phyloP scores from a whole-genome alignment of 2,888 invertebrate genomes.

The Sericinus montela region DNA sequence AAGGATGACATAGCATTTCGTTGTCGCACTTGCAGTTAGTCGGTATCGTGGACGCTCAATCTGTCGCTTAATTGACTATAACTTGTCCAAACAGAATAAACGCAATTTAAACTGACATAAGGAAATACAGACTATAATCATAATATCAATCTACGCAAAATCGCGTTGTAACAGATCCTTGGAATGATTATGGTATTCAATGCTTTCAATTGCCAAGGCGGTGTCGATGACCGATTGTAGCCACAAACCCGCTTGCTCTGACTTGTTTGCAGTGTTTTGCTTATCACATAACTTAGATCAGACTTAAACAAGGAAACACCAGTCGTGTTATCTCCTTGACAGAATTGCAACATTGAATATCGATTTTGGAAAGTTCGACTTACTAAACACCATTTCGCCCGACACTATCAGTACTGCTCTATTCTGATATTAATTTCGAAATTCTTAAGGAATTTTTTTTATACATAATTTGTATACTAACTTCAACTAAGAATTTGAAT shows the following conservation, averaged over 20 bases:
- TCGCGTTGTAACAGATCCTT: slow-evolving; percentile 9
- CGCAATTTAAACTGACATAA: slow-evolving; percentile 17
- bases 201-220: slow-evolving; percentile 15
- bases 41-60: slow-evolving; percentile 5
- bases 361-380: slow-evolving; percentile 19
- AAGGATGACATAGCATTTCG: slow-evolving; percentile 15
- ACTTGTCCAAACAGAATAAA: slow-evolving; percentile 17
- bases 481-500: too few species aligned
- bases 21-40: slow-evolving; percentile 14
- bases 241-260: background rate
- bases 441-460: too few species aligned
- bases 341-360: slow-evolving; percentile 32
- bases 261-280: slow-evolving; percentile 25
- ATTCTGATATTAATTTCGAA: slow-evolving; percentile 1
- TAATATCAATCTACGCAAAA: slow-evolving; percentile 11
- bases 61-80: slow-evolving; percentile 15
- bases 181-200: slow-evolving; percentile 14
- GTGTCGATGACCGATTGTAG: slow-evolving; percentile 29
- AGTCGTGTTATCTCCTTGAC: slow-evolving; percentile 34
- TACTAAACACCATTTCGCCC: background rate
- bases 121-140: slow-evolving; percentile 15
- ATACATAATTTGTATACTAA: too few species aligned
- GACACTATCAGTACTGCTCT: slow-evolving; percentile 1
- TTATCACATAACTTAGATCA: slow-evolving; percentile 48
- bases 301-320: slow-evolving; percentile 44